Base-by-base conservation (phyloP, 2,888 invertebrate genomes). In the Fragum whitleyi region DNA sequence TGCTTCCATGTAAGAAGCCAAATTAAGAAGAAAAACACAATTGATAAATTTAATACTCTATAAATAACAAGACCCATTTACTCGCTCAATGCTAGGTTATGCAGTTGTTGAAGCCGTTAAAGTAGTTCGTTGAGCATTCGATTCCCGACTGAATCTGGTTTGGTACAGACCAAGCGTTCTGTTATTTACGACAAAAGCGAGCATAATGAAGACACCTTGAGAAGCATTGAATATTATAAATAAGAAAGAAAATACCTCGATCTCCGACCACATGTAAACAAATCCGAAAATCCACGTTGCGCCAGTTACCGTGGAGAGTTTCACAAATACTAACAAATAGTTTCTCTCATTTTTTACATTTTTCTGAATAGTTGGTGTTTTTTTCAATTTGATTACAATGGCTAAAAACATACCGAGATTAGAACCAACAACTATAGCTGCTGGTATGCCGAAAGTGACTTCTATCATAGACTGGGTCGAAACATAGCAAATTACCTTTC, bases 231-330 rank as follows among this genome's bases (percentile, higher is more conserved):
- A 26, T 23, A 83, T 57, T 19, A 77, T 83, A 36, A 83, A 83
- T 6, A 83, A 42, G 39, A 77, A 83, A 1, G 83, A 83, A 28
- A 83, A 74, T 3, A 23, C 71, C 1, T 36, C 14, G n/a, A 59
- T 36, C 19, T 23, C 70, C 2, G 79, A 77, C 79, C 77, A 83
- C n/a, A 53, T 68, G 61, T 77, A 79, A 1, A 83, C 59, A 36
- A 83, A 77, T 0, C 83, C 83, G 71, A 83, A 83, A 28, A 83
- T 51, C 83, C 83, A 83, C 6, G 74, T 74, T 14, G 72, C 28
- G 11, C 83, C 83, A 16, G 83, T 83, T 2, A 83, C 57, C 0
- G 83, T 65, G 2, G 83, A 79, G 5, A 83, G 61, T 68, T 79
- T 79, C 0, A 65, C 53, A 53, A 79, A 72, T 0, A 83, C 53